Evolutionary conservation across 1,140 invertebrate species (phyloP).

Genomic region (Cyclina sinensis): DNA sequence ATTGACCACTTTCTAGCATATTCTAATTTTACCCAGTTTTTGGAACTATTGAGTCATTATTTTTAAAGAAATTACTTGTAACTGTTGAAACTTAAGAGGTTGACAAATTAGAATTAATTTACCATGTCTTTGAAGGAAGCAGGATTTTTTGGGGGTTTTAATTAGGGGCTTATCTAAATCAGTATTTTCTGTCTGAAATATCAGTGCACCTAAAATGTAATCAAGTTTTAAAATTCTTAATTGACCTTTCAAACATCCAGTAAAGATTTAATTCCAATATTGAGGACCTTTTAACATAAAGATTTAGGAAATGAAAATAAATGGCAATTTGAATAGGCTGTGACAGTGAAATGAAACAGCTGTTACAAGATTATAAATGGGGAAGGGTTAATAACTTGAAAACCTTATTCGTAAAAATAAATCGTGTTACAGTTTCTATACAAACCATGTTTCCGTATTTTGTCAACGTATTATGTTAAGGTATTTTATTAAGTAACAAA

Average conservation of each 20-base stretch:
- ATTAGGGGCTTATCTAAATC: no score
- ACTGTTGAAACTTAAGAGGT: no score
- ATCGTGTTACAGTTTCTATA: neutral
- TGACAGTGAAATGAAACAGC: neutral
- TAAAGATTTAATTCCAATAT: neutral
- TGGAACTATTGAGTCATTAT: no score
- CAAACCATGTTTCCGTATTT: conserved; percentile 4
- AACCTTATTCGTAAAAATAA: neutral
- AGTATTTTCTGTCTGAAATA: no score
- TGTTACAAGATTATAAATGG: neutral
- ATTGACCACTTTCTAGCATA: no score
- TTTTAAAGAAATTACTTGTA: no score
- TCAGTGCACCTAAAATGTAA: no score
- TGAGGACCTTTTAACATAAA: neutral
- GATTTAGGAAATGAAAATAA: neutral
- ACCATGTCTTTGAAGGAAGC: no score
- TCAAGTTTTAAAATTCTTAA: no score
- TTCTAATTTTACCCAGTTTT: no score
- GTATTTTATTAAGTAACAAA: neutral
- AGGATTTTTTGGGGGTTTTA: no score
- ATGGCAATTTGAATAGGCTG: neutral
- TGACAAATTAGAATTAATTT: no score
- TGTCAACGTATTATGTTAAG: conserved; percentile 6
- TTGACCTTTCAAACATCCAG: neutral
- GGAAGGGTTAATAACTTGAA: neutral